Base-by-base conservation (phyloP, 2,797 vertebrate genomes). In the Remorina albescens region DNA sequence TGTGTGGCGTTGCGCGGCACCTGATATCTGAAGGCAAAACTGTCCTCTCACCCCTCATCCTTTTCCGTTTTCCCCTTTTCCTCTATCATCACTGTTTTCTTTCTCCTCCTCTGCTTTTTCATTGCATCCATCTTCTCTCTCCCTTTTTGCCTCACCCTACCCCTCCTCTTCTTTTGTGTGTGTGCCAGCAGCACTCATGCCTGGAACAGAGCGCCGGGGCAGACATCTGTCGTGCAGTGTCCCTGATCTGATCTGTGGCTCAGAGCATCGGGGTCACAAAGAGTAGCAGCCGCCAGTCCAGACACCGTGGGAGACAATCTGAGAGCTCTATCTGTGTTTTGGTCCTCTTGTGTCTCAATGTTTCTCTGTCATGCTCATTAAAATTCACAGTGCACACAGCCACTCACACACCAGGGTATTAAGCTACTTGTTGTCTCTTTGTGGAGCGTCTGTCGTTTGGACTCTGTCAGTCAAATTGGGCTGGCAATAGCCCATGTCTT, bases 181-280 rank as follows among this genome's bases (percentile, higher is more conserved):
- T 84, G 71, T 82, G 90, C 89, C 91, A 91, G 77, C 86, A 85
- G 81, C 76, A 75, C 88, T 89, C 79, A 64, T 89, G 91, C 87
- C 89, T 91, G 90, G 88, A 93, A 89, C 89, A 83, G 83, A 90
- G 84, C 77, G 70, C 84, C 71, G 69, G 84, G 87, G 90, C 82
- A 83, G 91, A 91, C 91, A 91, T 93, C 93, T 94, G 92, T 93
- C 91, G 74, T 86, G 70, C 91, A 59, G 73, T 81, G 84, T 92
- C 87, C 89, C 88, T 85, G 89, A 92, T 92, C 89, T 90, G 92
- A 91, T 90, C 88, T 84, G 87, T 82, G 81, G 78, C 90, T 92
- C 64, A 47, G 80, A 90, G 88, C 85, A 64, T 80, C 39, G 60
- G 86, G 93, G 90, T 92, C 89, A 92, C 3, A 25, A 76, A 80